Conservation (phyloP, 1,140 invertebrate species). For the Ceratina australensis region DNA sequence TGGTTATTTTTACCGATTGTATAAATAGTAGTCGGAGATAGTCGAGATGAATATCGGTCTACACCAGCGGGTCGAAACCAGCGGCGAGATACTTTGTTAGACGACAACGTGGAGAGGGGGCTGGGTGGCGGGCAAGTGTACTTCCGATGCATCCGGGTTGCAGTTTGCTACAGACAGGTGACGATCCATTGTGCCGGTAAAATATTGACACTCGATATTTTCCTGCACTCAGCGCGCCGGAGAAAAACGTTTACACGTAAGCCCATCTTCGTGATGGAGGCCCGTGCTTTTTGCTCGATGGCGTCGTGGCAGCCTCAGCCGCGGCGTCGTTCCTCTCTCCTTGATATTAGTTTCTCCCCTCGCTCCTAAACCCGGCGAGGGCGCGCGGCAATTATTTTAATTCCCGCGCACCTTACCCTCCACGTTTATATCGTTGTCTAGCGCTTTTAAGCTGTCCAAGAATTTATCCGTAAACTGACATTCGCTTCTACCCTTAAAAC, state of each 20-base stretch:
- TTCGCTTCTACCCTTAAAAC: background rate
- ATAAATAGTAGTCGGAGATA: no score
- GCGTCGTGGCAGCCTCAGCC: background rate
- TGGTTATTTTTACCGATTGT: background rate
- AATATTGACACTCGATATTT: conserved; percentile 75
- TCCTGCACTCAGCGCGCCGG: conserved; percentile 33
- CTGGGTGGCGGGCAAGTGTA: conserved; percentile 54
- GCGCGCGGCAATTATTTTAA: conserved; percentile 17
- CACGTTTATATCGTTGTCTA: background rate
- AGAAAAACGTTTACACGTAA: conserved; percentile 51
- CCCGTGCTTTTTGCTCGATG: conserved; percentile 2
- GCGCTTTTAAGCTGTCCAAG: background rate
- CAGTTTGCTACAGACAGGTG: conserved; percentile 66
- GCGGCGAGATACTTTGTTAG: conserved; percentile 38
- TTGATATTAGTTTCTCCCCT: conserved; percentile 27
- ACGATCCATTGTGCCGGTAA: conserved; percentile 68
- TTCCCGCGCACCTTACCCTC: background rate
- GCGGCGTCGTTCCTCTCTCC: conserved; percentile 10
- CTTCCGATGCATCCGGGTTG: conserved; percentile 60
- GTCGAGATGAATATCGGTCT: background rate
- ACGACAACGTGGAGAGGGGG: conserved; percentile 35
- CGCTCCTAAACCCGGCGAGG: background rate
- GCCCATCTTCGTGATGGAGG: conserved; percentile 38
- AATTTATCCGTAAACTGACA: background rate
- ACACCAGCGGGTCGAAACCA: no score